Conservation (phyloP, 2,797 vertebrate genomes). For the Meriones psammophilus region DNA sequence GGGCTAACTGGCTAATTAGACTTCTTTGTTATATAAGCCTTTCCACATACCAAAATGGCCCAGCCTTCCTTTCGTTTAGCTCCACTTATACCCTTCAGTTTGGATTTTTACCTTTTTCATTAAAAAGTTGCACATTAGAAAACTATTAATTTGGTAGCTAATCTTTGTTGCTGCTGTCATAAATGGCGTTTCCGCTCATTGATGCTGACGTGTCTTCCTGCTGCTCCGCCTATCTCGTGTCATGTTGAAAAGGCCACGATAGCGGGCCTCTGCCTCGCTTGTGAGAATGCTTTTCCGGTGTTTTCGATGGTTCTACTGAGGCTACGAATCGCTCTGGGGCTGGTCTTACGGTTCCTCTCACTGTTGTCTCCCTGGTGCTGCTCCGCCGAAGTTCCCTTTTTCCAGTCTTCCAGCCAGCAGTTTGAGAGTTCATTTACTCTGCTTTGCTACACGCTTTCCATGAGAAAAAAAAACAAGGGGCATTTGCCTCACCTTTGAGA, state of each 20-base stretch:
- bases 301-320: background rate
- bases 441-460: background rate
- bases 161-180: slow-evolving; percentile 25
- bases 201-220: background rate
- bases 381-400: background rate
- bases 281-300: background rate
- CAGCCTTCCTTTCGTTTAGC: background rate
- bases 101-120: background rate
- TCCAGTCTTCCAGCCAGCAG: background rate
- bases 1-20: background rate
- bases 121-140: background rate
- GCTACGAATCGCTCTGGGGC: background rate
- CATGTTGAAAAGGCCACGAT: background rate
- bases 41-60: background rate
- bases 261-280: background rate
- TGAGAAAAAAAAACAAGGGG: background rate
- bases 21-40: slow-evolving; percentile 31
- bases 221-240: background rate
- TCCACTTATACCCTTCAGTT: slow-evolving; percentile 26
- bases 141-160: slow-evolving; percentile 28
- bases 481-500: background rate
- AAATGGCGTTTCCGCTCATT: slow-evolving; percentile 22
- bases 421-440: background rate
- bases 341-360: background rate
- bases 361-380: background rate